Conservation (phyloP, 2,888 invertebrate genomes). For the Linyphia triangularis region DNA sequence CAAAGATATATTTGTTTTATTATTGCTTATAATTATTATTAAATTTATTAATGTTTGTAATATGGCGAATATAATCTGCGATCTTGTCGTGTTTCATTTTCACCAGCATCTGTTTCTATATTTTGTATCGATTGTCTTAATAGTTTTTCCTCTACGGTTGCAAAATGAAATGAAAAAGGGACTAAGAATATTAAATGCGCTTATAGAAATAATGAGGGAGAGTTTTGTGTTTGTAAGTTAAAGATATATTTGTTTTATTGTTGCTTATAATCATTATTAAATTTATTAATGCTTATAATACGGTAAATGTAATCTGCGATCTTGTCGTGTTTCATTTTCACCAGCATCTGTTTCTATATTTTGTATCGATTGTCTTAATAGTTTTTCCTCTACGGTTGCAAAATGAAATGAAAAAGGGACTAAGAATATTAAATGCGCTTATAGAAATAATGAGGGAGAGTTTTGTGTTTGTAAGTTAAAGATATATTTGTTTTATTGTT, state of each 20-base stretch:
- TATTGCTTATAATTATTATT: no score
- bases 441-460: neutral
- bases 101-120: neutral
- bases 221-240: neutral
- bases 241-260: no score
- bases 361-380: slow-evolving; percentile 18
- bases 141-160: slow-evolving; percentile 1
- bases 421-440: neutral
- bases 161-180: neutral
- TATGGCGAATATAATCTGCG: slow-evolving; percentile 28
- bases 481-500: no score
- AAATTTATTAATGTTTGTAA: no score
- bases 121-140: slow-evolving; percentile 14
- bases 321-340: slow-evolving; percentile 43
- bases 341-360: neutral
- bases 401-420: neutral
- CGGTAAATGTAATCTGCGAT: slow-evolving; percentile 31
- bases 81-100: slow-evolving; percentile 40
- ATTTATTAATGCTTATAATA: no score
- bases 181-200: neutral
- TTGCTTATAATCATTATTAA: no score
- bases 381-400: neutral
- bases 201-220: neutral
- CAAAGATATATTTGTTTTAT: no score
- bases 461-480: neutral